phyloP scores from a whole-genome alignment of 2,113 vertebrate species.

The Campylorhamphus procurvoides region DNA sequence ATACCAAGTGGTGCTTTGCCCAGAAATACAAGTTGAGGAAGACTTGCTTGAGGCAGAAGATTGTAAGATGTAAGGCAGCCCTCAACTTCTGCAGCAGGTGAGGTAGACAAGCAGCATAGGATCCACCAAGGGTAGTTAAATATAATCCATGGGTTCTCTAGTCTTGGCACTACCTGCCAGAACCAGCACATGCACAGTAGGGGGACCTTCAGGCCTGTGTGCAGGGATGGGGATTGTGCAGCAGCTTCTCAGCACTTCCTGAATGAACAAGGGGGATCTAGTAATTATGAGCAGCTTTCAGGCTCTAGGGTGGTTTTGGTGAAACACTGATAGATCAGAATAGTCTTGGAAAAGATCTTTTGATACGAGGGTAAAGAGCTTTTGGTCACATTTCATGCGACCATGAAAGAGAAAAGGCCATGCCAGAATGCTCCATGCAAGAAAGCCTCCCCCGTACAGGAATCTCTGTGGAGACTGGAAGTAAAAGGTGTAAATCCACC shows the following conservation, averaged over 20 bases:
- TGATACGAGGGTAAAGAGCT: neutral
- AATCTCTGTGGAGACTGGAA: neutral
- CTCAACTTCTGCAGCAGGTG: neutral
- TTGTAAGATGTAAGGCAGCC: neutral
- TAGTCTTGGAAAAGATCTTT: neutral
- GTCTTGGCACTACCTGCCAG: neutral
- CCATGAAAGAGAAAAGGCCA: neutral
- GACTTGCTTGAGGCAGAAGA: neutral
- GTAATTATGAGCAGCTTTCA: neutral
- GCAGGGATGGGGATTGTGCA: neutral
- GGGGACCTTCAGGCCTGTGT: neutral
- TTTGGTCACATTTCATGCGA: too few species aligned
- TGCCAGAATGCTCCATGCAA: fast-evolving
- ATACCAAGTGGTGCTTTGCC: neutral
- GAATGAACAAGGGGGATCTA: neutral
- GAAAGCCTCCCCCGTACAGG: neutral
- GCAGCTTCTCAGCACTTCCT: neutral
- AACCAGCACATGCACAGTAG: fast-evolving
- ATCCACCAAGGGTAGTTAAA: neutral
- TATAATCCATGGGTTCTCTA: neutral
- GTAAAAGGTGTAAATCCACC: neutral
- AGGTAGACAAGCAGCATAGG: neutral
- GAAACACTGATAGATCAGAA: neutral
- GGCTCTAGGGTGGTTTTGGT: neutral
- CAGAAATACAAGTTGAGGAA: neutral